A percentile compares a stretch with the other conserved stretches of the same genome.
These are phyloP conservation scores for Illadopsis cleaveri DNA, from an alignment of 2,113 vertebrate genomes.

Conservation along the genomic window DNA sequence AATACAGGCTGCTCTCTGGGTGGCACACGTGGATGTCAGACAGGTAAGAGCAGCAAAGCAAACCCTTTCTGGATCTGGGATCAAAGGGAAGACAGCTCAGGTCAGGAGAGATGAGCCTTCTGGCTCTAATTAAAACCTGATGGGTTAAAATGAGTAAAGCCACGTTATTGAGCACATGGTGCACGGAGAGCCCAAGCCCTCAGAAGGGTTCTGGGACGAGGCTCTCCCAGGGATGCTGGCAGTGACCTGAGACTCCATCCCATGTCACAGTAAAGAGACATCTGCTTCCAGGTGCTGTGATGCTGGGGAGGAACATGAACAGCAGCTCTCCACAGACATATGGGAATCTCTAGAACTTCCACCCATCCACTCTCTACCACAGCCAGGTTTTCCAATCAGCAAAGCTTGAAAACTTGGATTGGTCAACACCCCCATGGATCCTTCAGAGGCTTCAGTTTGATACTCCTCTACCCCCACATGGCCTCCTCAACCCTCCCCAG, in stretches of 20 bases:
- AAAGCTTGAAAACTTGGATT: not conserved
- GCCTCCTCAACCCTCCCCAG: not conserved
- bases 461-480: not conserved
- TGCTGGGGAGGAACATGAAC: not conserved
- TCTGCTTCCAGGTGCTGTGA: not conserved
- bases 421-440: not conserved
- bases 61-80: not conserved
- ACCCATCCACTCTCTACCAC: not conserved
- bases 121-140: not conserved
- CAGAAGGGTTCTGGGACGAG: fast-evolving
- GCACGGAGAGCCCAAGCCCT: not conserved
- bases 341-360: not conserved
- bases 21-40: not conserved
- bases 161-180: not conserved
- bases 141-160: not conserved
- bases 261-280: not conserved
- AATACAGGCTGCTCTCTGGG: not conserved
- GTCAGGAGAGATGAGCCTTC: not conserved
- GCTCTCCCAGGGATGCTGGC: not conserved
- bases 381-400: not conserved
- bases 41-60: not conserved
- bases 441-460: not conserved
- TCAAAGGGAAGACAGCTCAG: not conserved
- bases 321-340: not conserved
- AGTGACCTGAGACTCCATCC: not conserved